Base-by-base conservation (phyloP, 2,888 invertebrate genomes). In the Leucania comma region DNA sequence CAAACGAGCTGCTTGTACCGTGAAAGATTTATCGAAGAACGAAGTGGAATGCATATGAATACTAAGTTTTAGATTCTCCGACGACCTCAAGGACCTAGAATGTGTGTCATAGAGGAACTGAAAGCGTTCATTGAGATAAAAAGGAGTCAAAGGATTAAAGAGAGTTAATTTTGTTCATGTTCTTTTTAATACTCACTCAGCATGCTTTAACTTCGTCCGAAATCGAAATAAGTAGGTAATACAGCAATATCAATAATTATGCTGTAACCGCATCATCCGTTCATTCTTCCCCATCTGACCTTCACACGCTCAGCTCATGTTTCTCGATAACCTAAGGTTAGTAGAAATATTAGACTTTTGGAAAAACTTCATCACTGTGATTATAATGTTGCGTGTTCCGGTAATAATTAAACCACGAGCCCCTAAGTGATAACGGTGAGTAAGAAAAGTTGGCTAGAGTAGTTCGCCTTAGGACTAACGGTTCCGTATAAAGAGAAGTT, bases 241-340 rank as follows among this genome's bases (percentile, higher is more conserved):
- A 4, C 6, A 26, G 20, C 46, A 22, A 70, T 24, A 17, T 56
- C 17, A 22, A 32, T 38, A 17, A 29, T 29, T 17, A 20, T 32
- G 38, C 12, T 48, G 50, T 57, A 57, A 51, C 12, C 3, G 20
- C 17, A 56, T 54, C 12, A 22, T 29, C 14, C 3, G 14, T 10
- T 76, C 6, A 76, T 42, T 6, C 24, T 26, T 57, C 29, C 17
- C n/a, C 17, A 26, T 2, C 26, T 50, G 48, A 26, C 42, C n/a
- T 32, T 17, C 53, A 48, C 53, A 54, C n/a, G 32, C 9, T 17
- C 6, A 24, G 24, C 35, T 24, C 46, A 14, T 46, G 51, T 46
- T 9, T 24, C 10, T 10, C 22, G 77, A 76, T 78, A 72, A 78
- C 58, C 58, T 24, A 12, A 53, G 51, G 2, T 51, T 42, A 67